Evolutionary conservation across 2,888 invertebrate genomes (phyloP).

Genomic region (Chrysomela aeneicollis): DNA sequence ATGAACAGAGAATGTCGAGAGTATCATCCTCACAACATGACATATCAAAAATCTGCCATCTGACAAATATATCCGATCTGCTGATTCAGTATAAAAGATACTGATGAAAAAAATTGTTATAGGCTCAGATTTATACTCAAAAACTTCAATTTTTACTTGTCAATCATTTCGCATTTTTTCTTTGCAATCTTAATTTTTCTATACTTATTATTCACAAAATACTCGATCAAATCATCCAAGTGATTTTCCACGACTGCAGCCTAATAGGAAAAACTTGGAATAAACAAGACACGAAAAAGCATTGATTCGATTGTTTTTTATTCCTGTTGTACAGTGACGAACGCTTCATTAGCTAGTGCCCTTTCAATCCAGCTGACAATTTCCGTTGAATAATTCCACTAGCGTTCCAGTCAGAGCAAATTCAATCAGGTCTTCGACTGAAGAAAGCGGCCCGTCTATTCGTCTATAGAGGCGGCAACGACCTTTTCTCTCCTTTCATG

Average conservation of each 20-base stretch:
- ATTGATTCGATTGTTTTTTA: neutral
- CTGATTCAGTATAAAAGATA: too few species aligned
- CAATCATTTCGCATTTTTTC: too few species aligned
- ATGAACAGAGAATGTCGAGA: too few species aligned
- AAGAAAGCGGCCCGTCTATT: neutral
- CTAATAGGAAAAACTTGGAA: neutral
- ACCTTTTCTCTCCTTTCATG: constrained; percentile 14
- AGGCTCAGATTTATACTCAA: too few species aligned
- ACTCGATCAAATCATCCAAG: neutral
- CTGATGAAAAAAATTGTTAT: too few species aligned
- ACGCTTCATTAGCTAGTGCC: constrained; percentile 3
- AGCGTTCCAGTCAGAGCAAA: constrained; percentile 4
- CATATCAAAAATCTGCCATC: too few species aligned
- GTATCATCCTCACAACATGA: too few species aligned
- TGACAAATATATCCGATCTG: too few species aligned
- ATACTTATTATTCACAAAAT: too few species aligned
- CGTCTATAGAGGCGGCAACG: neutral
- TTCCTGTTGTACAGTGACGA: neutral
- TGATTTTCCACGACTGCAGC: too few species aligned
- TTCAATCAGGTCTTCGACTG: neutral
- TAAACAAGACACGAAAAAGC: neutral
- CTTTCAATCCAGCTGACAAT: constrained; percentile 3
- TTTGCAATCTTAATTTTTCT: too few species aligned
- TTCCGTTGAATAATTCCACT: neutral
- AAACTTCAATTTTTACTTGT: too few species aligned